These are phyloP conservation scores for Tarsius wallacei DNA, from an alignment of 2,797 vertebrate species.

Conservation along the genomic window DNA sequence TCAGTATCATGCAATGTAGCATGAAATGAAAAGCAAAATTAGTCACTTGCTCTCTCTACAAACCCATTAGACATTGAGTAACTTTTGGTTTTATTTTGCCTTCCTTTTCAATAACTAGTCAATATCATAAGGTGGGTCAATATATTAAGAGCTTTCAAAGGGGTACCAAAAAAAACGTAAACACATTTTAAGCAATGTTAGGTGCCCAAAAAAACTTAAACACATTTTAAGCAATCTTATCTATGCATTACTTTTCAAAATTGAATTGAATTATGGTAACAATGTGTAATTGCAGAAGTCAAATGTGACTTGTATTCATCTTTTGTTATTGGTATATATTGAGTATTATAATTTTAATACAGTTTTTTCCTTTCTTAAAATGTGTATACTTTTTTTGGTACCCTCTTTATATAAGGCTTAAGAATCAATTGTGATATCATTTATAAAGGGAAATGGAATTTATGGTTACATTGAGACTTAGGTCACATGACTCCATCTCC, in stretches of 20 bases:
- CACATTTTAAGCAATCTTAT: no score
- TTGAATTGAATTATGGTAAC: no score
- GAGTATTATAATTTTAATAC: no score
- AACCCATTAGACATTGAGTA: not conserved
- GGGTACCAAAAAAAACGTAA: no score
- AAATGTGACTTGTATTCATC: no score
- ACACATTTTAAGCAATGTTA: no score
- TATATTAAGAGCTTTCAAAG: not conserved
- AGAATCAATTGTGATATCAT: not conserved
- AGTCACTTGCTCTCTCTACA: not conserved
- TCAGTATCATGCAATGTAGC: not conserved
- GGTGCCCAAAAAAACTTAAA: no score
- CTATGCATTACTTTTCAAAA: no score
- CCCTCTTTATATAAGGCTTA: not conserved
- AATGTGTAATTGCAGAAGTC: no score
- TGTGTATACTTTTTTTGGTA: no score
- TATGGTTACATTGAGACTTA: not conserved
- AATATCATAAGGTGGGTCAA: not conserved
- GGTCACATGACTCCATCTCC: not conserved
- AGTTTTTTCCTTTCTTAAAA: no score
- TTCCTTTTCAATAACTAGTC: conserved; percentile 41
- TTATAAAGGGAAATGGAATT: not conserved
- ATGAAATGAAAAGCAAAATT: conserved; percentile 23
- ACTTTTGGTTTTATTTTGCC: not conserved
- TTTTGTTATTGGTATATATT: no score